Base-by-base conservation (phyloP, 2,888 invertebrate species). In the Acleris cristana region DNA sequence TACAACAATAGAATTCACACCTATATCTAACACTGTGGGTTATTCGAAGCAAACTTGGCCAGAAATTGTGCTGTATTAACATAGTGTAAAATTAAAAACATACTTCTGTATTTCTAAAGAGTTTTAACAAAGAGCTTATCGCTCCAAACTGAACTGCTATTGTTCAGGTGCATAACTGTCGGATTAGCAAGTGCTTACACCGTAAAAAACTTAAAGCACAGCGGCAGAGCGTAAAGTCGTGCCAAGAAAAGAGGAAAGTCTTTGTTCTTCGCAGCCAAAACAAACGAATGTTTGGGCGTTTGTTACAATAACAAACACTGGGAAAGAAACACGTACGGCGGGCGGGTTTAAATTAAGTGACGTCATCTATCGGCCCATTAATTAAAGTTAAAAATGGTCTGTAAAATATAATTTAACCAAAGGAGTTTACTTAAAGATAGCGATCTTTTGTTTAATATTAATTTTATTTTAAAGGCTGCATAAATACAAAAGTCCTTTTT, bases 201-300 rank as follows among this genome's bases (percentile, higher is more conserved):
- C 78, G 77, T 87, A 85, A 87, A 67, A 87, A 89, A 87, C 84
- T 87, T 86, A 80, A 83, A 86, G 85, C 80, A 75, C 79, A 80
- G 79, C 81, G 78, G 85, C 80, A 75, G 79, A 80, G 79, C 81
- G 78, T 80, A 82, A 83, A 78, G 81, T 76, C 74, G 76, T 77
- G 81, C 76, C 75, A 78, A 80, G 82, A 80, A 84, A 85, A 83
- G 83, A 76, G 79, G 79, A 80, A 83, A 80, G 80, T 85, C 89
- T 89, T 91, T 91, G 90, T 92, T 90, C 88, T 86, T 77, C 73
- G 79, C 80, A 89, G 90, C 87, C 91, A 90, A 91, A 92, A 91
- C 90, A 90, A 86, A 86, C 83, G 74, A 74, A 75, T 86, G 89
- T 89, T 89, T 87, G 85, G 84, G 83, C 82, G 81, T 85, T 88